A percentile compares a stretch with the other conserved stretches of the same genome.
Evolutionary conservation across 1,140 invertebrate species (phyloP).

Genomic region (Heliconius hewitsoni): DNA sequence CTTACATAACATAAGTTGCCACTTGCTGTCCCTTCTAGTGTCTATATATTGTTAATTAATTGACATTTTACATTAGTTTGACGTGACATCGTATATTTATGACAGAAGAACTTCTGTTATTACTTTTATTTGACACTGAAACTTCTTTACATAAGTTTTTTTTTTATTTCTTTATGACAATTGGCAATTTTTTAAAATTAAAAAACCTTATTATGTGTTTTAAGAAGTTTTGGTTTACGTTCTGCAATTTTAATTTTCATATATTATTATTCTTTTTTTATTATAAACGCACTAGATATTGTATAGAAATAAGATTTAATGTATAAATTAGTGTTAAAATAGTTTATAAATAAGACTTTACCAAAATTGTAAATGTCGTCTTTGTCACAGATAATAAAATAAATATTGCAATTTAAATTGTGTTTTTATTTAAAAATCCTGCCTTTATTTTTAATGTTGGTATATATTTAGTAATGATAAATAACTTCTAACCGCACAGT

Average conservation of each 20-base stretch:
- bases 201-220: background rate
- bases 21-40: too few species aligned
- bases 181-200: background rate
- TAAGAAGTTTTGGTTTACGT: background rate
- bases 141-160: background rate
- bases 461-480: background rate
- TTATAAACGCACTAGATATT: slow-evolving; percentile 10
- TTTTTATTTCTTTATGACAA: background rate
- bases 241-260: slow-evolving; percentile 21
- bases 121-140: background rate
- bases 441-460: background rate
- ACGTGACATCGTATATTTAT: background rate
- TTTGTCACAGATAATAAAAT: slow-evolving; percentile 37
- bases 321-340: slow-evolving; percentile 9
- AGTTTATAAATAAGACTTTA: slow-evolving; percentile 33
- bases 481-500: too few species aligned
- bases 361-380: slow-evolving; percentile 41
- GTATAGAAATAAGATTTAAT: slow-evolving; percentile 8
- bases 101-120: background rate
- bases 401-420: slow-evolving; percentile 35
- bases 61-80: background rate
- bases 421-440: slow-evolving; percentile 9
- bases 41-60: too few species aligned
- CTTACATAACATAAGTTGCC: too few species aligned
- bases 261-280: background rate